These are phyloP conservation scores for Mionectes olivaceus DNA, from an alignment of 2,797 vertebrate genomes.

Conservation along the genomic window DNA sequence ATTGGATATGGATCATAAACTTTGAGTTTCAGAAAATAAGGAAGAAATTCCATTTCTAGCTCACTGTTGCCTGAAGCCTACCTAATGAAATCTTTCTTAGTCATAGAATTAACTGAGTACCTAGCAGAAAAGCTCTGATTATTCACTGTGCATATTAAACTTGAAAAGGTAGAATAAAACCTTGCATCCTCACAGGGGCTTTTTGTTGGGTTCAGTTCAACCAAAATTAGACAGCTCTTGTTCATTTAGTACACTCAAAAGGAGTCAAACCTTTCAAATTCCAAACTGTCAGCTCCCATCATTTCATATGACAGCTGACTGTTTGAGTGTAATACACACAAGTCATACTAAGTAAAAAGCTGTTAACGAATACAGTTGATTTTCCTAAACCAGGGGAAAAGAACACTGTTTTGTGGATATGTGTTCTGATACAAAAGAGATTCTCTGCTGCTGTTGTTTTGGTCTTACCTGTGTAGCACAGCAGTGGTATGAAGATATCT, in stretches of 20 bases:
- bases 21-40: constrained; percentile 79
- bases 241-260: constrained; percentile 78
- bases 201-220: constrained; percentile 73
- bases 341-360: constrained; percentile 58
- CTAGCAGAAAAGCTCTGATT: constrained; percentile 74
- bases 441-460: constrained; percentile 50
- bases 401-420: constrained; percentile 36
- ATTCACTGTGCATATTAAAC: constrained; percentile 73
- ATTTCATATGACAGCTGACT: constrained; percentile 77
- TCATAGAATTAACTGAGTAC: constrained; percentile 76
- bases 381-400: constrained; percentile 33
- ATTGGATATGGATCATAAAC: constrained; percentile 79
- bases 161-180: constrained; percentile 75
- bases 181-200: constrained; percentile 67
- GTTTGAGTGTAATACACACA: constrained; percentile 70
- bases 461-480: constrained; percentile 41
- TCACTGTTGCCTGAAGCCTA: constrained; percentile 79
- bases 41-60: constrained; percentile 78
- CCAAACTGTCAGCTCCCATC: constrained; percentile 74
- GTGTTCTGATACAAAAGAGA: constrained; percentile 52
- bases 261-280: constrained; percentile 78
- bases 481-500: neutral
- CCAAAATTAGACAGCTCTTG: constrained; percentile 75
- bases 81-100: constrained; percentile 80
- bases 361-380: constrained; percentile 72